These are phyloP conservation scores for Megalops cyprinoides DNA, from an alignment of 2,797 vertebrate species.

Conservation along the genomic window DNA sequence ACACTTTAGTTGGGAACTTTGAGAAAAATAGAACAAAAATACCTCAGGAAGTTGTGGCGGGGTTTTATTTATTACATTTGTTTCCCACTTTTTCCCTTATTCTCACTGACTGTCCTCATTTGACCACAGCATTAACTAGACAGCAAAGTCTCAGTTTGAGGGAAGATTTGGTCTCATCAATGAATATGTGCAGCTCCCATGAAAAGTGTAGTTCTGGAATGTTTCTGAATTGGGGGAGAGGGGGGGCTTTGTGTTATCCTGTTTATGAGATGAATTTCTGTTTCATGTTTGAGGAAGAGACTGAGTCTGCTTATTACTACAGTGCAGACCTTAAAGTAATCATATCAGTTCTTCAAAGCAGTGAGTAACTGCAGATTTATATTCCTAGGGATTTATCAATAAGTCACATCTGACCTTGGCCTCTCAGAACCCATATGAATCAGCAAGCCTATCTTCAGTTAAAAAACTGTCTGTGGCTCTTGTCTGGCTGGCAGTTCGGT, in stretches of 20 bases:
- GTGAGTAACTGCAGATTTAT: conserved; percentile 64
- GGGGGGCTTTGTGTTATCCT: conserved; percentile 58
- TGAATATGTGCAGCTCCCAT: conserved; percentile 51
- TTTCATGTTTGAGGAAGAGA: conserved; percentile 60
- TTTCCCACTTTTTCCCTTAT: conserved; percentile 38
- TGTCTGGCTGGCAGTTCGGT: too few relatives aligned
- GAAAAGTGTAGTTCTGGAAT: conserved; percentile 43
- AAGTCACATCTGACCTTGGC: conserved; percentile 69
- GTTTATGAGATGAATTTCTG: conserved; percentile 66
- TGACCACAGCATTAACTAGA: conserved; percentile 14
- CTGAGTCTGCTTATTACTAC: conserved; percentile 37
- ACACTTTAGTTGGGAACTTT: conserved; percentile 36
- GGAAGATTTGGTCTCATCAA: conserved; percentile 52
- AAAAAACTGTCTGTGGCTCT: too few relatives aligned
- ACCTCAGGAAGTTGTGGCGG: conserved; percentile 36
- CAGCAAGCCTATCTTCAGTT: too few relatives aligned
- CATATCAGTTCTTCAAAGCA: conserved; percentile 39
- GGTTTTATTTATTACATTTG: conserved; percentile 30
- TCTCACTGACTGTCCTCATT: conserved; percentile 42
- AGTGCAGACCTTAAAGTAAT: conserved; percentile 36
- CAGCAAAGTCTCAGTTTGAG: conserved; percentile 43
- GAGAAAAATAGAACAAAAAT: conserved; percentile 39
- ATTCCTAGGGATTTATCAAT: conserved; percentile 70
- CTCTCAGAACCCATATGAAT: conserved; percentile 55
- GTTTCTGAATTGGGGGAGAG: conserved; percentile 29